phyloP scores from a whole-genome alignment of 35 echinoderm and acorn worm species.

The Ophiothrix spiculata region DNA sequence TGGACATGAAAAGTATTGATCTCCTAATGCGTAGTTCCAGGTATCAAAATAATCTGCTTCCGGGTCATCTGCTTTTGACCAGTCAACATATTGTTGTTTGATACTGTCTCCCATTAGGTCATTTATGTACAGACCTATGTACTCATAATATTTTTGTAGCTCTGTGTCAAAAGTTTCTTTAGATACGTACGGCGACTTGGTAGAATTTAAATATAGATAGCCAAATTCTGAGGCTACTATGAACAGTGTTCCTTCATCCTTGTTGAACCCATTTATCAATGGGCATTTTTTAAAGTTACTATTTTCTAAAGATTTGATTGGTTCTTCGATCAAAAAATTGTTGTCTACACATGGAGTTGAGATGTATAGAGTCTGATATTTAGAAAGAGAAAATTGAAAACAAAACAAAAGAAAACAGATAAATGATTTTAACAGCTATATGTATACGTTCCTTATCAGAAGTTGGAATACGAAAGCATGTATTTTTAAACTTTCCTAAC shows the following conservation, averaged over 20 bases:
- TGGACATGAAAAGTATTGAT: background rate
- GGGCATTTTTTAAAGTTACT: background rate
- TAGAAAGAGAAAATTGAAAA: too few relatives aligned
- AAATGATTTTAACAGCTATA: too few relatives aligned
- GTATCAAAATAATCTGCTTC: constrained; percentile 50
- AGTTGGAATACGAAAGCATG: too few relatives aligned
- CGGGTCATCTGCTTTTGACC: constrained; percentile 57
- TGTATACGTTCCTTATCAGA: too few relatives aligned
- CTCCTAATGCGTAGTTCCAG: background rate
- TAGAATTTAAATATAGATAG: background rate
- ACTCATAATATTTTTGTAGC: background rate
- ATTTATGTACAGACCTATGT: background rate
- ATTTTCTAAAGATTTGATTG: background rate
- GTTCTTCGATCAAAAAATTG: background rate
- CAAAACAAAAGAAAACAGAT: too few relatives aligned
- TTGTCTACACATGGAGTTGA: background rate
- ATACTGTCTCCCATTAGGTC: constrained; percentile 37
- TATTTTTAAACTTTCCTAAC: too few relatives aligned
- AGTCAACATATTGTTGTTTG: constrained; percentile 61
- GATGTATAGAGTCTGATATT: background rate
- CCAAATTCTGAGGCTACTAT: background rate
- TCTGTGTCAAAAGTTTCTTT: background rate
- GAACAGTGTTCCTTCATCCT: background rate
- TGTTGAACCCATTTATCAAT: background rate
- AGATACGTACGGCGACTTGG: background rate